Base-by-base conservation (phyloP, 2,797 vertebrate genomes). In the Pagetopsis macropterus region DNA sequence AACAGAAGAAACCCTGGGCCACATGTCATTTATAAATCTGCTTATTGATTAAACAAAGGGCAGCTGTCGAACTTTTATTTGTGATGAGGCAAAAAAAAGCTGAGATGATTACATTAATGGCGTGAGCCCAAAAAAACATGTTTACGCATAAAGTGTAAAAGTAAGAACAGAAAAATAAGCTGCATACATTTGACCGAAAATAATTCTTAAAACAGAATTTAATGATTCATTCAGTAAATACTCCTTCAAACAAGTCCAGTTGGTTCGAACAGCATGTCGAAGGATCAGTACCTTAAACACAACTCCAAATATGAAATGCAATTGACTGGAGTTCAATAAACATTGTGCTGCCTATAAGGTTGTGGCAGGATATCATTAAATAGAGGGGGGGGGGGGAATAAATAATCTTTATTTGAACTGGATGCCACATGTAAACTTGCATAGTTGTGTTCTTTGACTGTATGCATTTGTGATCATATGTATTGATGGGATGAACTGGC, bases 201-300 rank as follows among this genome's bases (percentile, higher is more conserved):
- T 52, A 92, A 94, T 92, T 94, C 92, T 92, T 94, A 93, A 88
- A 95, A 94, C 92, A 94, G 93, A 94, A 95, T 37, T 91, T 81
- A 37, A 37, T 37, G 33, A 87, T 79, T 82, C 63, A 79, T 59
- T 80, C 43, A 52, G 62, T 5, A 80, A 77, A 31, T 55, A 79
- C 48, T 81, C 75, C 40, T 70, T 75, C 41, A 83, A 80, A 79
- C 41, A 81, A 76, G 82, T 88, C 78, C 77, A 84, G 75, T 82
- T 65, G 37, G 65, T 86, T 76, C 65, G 69, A 80, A 81, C 59
- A 27, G 51, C 59, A 50, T 65, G 65, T 76, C 27, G 70, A 68
- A 52, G 31, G 61, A 84, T 84, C 41, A 56, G 75, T 69, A 84
- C 70, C 76, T 58, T 46, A 31, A 72, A 74, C 75, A 71, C 52